phyloP scores from a whole-genome alignment of 2,113 vertebrate genomes.

The Elephantulus edwardii region DNA sequence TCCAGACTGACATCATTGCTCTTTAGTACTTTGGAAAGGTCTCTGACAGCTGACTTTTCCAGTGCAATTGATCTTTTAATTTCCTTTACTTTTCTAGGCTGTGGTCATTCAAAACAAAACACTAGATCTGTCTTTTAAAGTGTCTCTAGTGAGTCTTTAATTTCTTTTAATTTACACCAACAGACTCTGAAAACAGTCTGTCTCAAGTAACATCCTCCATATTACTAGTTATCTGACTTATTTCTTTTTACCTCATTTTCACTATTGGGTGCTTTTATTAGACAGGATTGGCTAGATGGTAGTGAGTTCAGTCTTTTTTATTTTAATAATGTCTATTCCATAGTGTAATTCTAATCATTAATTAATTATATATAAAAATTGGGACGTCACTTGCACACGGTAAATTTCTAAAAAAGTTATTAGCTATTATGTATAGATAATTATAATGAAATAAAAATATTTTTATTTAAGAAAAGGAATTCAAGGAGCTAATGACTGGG shows the following conservation, averaged over 20 bases:
- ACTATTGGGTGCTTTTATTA: neutral
- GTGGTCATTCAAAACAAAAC: too few species aligned
- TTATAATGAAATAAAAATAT: constrained; percentile 44
- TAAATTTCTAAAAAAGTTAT: neutral
- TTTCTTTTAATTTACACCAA: too few species aligned
- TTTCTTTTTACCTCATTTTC: constrained; percentile 8
- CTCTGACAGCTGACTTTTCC: too few species aligned
- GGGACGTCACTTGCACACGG: neutral
- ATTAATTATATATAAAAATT: neutral
- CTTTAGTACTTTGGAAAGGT: too few species aligned
- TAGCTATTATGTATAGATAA: neutral
- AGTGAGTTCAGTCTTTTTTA: too few species aligned
- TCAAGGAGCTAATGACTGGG: constrained; percentile 19
- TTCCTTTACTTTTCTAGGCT: neutral
- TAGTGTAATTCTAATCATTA: neutral
- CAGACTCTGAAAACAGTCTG: neutral
- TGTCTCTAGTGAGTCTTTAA: too few species aligned
- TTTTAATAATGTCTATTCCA: too few species aligned
- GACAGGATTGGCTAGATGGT: too few species aligned
- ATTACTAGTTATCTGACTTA: neutral
- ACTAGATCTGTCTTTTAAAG: too few species aligned
- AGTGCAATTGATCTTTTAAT: neutral
- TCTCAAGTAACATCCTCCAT: neutral
- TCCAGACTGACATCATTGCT: too few species aligned
- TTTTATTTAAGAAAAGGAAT: neutral